Conservation (phyloP, 2,113 vertebrate genomes). For the Apaloderma vittatum region DNA sequence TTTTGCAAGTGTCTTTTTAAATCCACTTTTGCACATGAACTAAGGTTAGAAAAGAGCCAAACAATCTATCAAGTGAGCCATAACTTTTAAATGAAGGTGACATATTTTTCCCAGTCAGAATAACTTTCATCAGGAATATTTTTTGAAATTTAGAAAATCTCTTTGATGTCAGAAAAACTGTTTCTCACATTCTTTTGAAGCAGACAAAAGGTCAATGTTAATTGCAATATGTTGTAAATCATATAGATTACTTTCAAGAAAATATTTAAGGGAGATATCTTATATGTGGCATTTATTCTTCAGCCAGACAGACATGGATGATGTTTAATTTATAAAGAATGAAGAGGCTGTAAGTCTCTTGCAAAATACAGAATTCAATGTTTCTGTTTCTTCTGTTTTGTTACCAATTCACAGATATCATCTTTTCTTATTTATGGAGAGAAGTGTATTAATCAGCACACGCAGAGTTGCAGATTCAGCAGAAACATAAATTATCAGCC, state of each 20-base stretch:
- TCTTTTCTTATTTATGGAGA: slow-evolving; percentile 74
- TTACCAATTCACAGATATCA: slow-evolving; percentile 70
- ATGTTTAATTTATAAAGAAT: slow-evolving; percentile 38
- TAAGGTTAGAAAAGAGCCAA: slow-evolving; percentile 41
- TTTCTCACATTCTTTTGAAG: slow-evolving; percentile 70
- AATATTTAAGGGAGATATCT: slow-evolving; percentile 65
- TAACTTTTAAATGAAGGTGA: slow-evolving; percentile 64
- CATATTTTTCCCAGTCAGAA: slow-evolving; percentile 55
- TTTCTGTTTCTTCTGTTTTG: slow-evolving; percentile 71
- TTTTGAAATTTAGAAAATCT: slow-evolving; percentile 68
- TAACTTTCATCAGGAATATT: slow-evolving; percentile 68
- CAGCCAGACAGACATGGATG: neutral
- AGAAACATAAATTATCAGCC: slow-evolving; percentile 81
- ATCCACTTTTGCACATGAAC: neutral
- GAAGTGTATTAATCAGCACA: slow-evolving; percentile 79
- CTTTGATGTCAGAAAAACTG: slow-evolving; percentile 68
- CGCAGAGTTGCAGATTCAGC: slow-evolving; percentile 69
- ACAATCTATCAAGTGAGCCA: slow-evolving; percentile 13
- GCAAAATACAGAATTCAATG: slow-evolving; percentile 59
- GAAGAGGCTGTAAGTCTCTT: slow-evolving; percentile 45
- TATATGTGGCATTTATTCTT: slow-evolving; percentile 50
- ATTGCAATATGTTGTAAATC: slow-evolving; percentile 73
- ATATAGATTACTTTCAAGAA: slow-evolving; percentile 67
- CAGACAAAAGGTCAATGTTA: slow-evolving; percentile 68
- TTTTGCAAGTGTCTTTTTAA: neutral